phyloP scores from a whole-genome alignment of 2,113 vertebrate genomes.

The Phycodurus eques region DNA sequence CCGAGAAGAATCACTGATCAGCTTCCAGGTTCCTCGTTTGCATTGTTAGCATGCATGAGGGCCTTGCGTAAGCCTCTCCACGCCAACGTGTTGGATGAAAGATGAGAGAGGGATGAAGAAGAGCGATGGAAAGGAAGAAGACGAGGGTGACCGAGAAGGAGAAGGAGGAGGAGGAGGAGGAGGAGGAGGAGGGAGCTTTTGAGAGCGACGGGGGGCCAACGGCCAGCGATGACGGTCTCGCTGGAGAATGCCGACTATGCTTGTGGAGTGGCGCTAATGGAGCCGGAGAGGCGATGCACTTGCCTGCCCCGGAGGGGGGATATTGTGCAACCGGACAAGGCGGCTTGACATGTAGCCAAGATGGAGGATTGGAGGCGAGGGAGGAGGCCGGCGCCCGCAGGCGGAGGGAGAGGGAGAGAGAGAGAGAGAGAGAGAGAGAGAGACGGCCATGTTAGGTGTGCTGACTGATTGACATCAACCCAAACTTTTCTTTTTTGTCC shows the following conservation, averaged over 20 bases:
- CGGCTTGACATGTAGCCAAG: constrained; percentile 67
- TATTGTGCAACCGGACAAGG: constrained; percentile 74
- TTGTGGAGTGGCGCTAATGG: constrained; percentile 73
- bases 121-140: constrained; percentile 47
- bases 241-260: constrained; percentile 72
- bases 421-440: constrained; percentile 32
- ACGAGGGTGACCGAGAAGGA: constrained; percentile 41
- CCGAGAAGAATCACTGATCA: constrained; percentile 59
- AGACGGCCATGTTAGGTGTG: constrained; percentile 72
- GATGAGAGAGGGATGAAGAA: constrained; percentile 27
- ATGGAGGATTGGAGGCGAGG: constrained; percentile 65
- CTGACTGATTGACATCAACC: constrained; percentile 67
- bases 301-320: constrained; percentile 67
- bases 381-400: constrained; percentile 32
- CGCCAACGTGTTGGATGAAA: constrained; percentile 52
- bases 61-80: constrained; percentile 73
- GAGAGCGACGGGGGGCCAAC: constrained; percentile 69
- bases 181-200: constrained; percentile 34
- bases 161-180: neutral
- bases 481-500: constrained; percentile 41
- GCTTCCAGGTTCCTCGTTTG: constrained; percentile 62
- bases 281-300: constrained; percentile 70
- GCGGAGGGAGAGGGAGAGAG: constrained; percentile 42
- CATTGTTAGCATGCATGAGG: constrained; percentile 64
- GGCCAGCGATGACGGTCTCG: constrained; percentile 64